Evolutionary conservation across 2,113 vertebrate species (phyloP), one percentile per base, ranked within the genome.

Genomic region (Corynorhinus townsendii): DNA sequence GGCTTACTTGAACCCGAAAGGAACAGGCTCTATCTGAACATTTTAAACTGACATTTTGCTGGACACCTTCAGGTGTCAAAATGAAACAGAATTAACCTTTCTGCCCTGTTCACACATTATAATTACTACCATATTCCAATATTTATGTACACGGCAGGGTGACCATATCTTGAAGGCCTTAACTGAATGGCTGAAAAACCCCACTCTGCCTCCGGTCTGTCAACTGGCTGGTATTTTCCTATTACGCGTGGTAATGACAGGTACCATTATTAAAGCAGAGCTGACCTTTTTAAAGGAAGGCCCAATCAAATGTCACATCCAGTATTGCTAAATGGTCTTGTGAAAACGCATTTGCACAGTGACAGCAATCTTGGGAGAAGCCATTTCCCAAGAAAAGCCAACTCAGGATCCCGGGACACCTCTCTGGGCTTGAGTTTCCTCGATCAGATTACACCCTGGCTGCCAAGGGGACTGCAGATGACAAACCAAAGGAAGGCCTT

Each of bases 21-120:
- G 19, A 40, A 22, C 2, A 19, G 30, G 47, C 7, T 84, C 83
- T 49, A 14, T 15, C 1, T 14, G 56, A 62, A 59, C 54, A 9
- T 87, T 89, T 77, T 59, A 40, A 92, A 80, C 71, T 56, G 81
- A 54, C 84, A 30, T 88, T 62, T 95, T 68, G 35, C 71, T 80
- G 83, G 93, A 94, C 80, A n/a, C 92, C 11, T 92, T 92, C 62
- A 79, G 76, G 87, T 89, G 76, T 94, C 92, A 94, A 89, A 94
- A 94, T 69, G 95, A 90, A 95, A 45, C 90, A 43, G 33, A 87
- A 73, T 79, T 77, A 81, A 91, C 87, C 90, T 92, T 64, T 84
- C 80, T 52, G 28, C 47, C 93, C 93, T 6, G 16, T 62, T 91
- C 89, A 59, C 90, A 80, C 43, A 5, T 84, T 47, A 9, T 90